phyloP scores from a whole-genome alignment of 1,140 invertebrate species.

The Achroia grisella region DNA sequence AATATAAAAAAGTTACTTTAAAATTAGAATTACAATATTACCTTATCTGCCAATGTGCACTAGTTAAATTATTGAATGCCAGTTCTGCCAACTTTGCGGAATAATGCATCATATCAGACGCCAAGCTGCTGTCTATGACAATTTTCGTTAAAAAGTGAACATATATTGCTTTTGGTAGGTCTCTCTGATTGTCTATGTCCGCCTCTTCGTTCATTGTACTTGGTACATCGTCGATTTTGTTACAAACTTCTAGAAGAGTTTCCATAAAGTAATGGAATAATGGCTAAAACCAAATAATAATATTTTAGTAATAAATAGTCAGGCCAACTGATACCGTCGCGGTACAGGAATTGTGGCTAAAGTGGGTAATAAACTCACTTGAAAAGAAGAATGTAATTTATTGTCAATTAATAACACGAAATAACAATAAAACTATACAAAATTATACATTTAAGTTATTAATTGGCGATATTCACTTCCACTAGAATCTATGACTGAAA shows the following conservation, averaged over 20 bases:
- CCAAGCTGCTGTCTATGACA: slow-evolving; percentile 60
- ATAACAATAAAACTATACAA: no score
- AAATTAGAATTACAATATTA: slow-evolving; percentile 14
- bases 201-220: background rate
- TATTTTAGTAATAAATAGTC: no score
- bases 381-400: no score
- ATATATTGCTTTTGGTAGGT: slow-evolving; percentile 61
- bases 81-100: slow-evolving; percentile 53
- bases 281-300: slow-evolving; percentile 42
- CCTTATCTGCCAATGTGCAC: slow-evolving; percentile 69
- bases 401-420: no score
- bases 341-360: no score
- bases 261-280: slow-evolving; percentile 55
- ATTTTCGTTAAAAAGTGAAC: slow-evolving; percentile 65
- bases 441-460: no score
- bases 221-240: slow-evolving; percentile 13
- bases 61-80: slow-evolving; percentile 57
- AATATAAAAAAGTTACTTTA: background rate
- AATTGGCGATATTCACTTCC: no score
- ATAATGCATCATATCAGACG: slow-evolving; percentile 63
- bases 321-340: no score
- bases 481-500: no score
- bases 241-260: slow-evolving; percentile 32
- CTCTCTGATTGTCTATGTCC: slow-evolving; percentile 36
- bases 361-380: no score